Base-by-base conservation (phyloP, 2,797 vertebrate species). In the Salmo trutta region DNA sequence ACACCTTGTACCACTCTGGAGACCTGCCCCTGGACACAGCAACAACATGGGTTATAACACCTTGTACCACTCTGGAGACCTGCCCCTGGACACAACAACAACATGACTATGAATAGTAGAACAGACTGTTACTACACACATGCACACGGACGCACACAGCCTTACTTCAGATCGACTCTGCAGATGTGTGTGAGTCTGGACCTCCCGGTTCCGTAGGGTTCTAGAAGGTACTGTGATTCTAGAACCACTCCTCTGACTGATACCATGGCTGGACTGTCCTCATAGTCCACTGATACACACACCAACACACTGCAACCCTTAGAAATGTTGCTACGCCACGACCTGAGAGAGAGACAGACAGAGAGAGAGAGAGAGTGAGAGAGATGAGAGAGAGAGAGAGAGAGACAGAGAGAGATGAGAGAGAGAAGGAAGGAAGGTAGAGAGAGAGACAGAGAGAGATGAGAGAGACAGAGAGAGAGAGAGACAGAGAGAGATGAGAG, bases 131-230 rank as follows among this genome's bases (percentile, higher is more conserved):
- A 41, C 1, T 3, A 65, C 62, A 65, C 5, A 65, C 21, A 65
- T 0, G 3, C 64, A 3, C 12, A 19, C 6, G 33, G 15, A 69
- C 0, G 21, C 16, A 16, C 33, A 36, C 31, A 41, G 17, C 41
- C 94, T 90, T 85, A 98, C 97, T 94, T 98, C 21, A 97, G 94
- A 89, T 98, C 97, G 79, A 91, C 90, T 90, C 97, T 95, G 91
- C 94, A 97, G 90, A 98, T 90, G 74, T 98, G 96, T 2, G 96
- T 97, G 82, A 98, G 92, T 72, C 96, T 93, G 72, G 97, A 96
- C 87, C 94, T 96, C 67, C 94, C 95, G 0, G 90, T 92, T 51
- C 96, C 96, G 52, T 94, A 95, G 0, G 96, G 96, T 76, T 98
- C 97, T 51, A 98, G 95, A 83, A 98, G 84, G 90, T 96, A 97